Base-by-base conservation (phyloP, 1,140 invertebrate species). In the Psilanteris sp. region DNA sequence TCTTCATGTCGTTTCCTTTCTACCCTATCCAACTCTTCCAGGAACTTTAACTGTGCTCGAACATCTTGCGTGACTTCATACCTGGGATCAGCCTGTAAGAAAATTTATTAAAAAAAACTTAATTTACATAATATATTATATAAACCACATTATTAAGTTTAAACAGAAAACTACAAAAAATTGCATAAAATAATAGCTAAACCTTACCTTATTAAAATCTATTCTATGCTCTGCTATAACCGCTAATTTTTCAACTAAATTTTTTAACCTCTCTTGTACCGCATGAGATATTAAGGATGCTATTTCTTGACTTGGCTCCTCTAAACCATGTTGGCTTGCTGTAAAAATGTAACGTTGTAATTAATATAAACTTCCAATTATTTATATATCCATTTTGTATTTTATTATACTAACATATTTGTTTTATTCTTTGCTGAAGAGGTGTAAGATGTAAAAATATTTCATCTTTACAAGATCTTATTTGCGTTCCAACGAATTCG, bases 391-490 rank as follows among this genome's bases (percentile, higher is more conserved):
- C n/a, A 52, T 37, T 46, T 5, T 4, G n/a, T n/a, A n/a, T n/a
- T n/a, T n/a, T 20, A 20, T 20, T 20, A 3, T 5, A 68, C 79
- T 81, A 88, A 94, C 93, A 92, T 78, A 93, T 92, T 87, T 92
- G 90, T 85, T 93, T 93, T 80, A 98, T 93, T 85, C 92, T 92
- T 52, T 92, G 90, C 79, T 95, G 93, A 68, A 98, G 91, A 34
- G 94, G 91, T 34, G 91, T 89, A 80, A 95, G 90, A 66, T 94
- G 92, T 72, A 98, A 91, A 86, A 98, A 94, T 74, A 94, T 92
- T 88, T 98, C 97, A 85, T 99, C 97, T 89, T 97, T 97, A 88
- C 96, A 97, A 0, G 97, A 98, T 72, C 97, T 87, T 54, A 98
- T 97, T 88, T 98, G 97, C 0, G 96, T 97, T 4, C 97, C 97